Conservation (phyloP, 2,113 vertebrate genomes). For the Laticauda colubrina region DNA sequence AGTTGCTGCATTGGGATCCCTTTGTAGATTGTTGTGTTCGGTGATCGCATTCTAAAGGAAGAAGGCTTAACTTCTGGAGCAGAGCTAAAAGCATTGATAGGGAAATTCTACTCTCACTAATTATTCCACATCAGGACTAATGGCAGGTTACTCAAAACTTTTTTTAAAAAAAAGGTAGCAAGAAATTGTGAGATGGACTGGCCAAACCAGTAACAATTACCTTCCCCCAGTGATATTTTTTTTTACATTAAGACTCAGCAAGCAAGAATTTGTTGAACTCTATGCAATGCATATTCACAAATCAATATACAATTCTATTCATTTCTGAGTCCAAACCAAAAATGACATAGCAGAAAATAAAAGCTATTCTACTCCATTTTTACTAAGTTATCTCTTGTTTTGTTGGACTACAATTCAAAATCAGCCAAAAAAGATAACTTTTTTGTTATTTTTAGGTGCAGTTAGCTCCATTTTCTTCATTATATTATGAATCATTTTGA, state of each 20-base stretch:
- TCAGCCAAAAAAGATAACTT: not conserved
- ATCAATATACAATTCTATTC: slow-evolving; percentile 56
- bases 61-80: not conserved
- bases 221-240: slow-evolving; percentile 42
- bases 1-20: not conserved
- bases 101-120: not conserved
- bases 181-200: not conserved
- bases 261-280: slow-evolving; percentile 55
- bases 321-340: slow-evolving; percentile 54
- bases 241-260: slow-evolving; percentile 44
- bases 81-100: not conserved
- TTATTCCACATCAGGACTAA: not conserved
- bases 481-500: not conserved
- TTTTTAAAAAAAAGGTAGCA: not conserved
- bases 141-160: not conserved
- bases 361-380: slow-evolving; percentile 34
- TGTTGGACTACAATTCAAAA: slow-evolving; percentile 19
- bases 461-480: not conserved
- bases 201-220: slow-evolving; percentile 14
- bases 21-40: not conserved
- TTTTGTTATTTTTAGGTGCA: slow-evolving; percentile 9
- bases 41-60: not conserved
- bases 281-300: slow-evolving; percentile 28
- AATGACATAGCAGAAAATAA: slow-evolving; percentile 56
- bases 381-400: slow-evolving; percentile 23